A percentile compares a stretch with the other conserved stretches of the same genome.
Evolutionary conservation across 2,113 vertebrate species (phyloP).

Genomic region (Sphyrna mokarran): DNA sequence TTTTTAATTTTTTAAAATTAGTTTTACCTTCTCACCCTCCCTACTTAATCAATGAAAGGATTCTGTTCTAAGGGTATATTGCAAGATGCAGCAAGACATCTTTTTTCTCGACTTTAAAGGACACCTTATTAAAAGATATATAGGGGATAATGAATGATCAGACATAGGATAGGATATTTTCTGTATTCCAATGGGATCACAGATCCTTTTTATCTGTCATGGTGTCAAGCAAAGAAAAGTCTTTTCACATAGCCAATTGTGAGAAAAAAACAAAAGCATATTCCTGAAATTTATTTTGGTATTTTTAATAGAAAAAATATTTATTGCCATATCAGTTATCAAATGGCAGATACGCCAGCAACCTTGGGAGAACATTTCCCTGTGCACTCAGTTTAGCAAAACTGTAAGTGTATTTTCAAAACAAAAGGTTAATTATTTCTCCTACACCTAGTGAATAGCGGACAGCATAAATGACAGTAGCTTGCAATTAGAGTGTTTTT

Average conservation of each 20-base stretch:
- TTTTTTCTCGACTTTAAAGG: slow-evolving; percentile 16
- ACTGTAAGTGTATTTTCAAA: neutral
- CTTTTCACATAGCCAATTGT: neutral
- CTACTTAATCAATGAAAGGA: neutral
- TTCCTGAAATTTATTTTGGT: neutral
- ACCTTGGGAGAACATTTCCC: neutral
- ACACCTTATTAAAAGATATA: slow-evolving; percentile 28
- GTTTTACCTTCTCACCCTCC: neutral
- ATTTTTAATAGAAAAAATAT: neutral
- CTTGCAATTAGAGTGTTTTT: neutral
- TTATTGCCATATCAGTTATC: neutral
- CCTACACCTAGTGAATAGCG: neutral
- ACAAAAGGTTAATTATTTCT: neutral
- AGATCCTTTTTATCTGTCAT: neutral
- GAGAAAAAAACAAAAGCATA: too few relatives aligned
- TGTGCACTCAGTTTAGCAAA: neutral
- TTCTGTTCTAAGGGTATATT: neutral
- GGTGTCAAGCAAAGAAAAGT: neutral
- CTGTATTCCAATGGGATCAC: neutral
- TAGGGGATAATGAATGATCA: slow-evolving; percentile 20
- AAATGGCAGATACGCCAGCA: neutral
- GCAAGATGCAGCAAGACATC: neutral
- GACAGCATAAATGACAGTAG: neutral
- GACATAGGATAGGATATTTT: neutral
- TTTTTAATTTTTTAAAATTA: neutral